phyloP scores from a whole-genome alignment of 2,113 vertebrate genomes.

The Limnothrissa miodon region DNA sequence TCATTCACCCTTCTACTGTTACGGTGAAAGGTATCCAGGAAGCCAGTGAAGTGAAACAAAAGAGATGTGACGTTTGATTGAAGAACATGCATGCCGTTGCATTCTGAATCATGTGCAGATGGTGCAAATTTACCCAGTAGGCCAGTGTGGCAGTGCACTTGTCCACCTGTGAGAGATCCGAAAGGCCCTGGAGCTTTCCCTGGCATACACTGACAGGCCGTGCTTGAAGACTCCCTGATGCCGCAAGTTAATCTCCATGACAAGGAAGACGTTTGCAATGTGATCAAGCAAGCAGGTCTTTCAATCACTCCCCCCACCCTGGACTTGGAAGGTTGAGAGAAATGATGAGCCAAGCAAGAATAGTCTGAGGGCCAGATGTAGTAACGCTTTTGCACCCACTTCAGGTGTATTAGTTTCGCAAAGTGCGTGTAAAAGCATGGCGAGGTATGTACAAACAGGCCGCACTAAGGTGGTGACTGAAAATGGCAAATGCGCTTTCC shows the following conservation, averaged over 20 bases:
- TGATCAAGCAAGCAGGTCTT: conserved; percentile 14
- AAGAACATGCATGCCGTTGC: neutral
- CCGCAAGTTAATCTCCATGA: neutral
- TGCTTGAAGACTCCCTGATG: neutral
- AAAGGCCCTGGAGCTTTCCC: neutral
- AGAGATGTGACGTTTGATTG: neutral
- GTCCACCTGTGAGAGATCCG: neutral
- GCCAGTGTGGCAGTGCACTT: neutral
- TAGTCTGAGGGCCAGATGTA: too few relatives aligned
- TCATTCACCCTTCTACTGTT: neutral
- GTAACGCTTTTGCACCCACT: too few relatives aligned
- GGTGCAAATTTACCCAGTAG: neutral
- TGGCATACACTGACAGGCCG: neutral
- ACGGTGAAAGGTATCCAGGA: neutral
- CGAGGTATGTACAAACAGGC: too few relatives aligned
- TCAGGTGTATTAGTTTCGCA: too few relatives aligned
- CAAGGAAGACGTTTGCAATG: conserved; percentile 4
- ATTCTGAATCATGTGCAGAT: neutral
- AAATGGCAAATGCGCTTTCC: too few relatives aligned
- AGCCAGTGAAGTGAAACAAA: neutral
- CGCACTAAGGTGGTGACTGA: too few relatives aligned
- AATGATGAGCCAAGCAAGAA: neutral
- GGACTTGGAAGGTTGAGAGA: neutral
- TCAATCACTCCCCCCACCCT: conserved; percentile 5
- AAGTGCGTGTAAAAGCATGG: too few relatives aligned